Evolutionary conservation across 2,888 invertebrate genomes (phyloP).

Genomic region (Melieria picta): DNA sequence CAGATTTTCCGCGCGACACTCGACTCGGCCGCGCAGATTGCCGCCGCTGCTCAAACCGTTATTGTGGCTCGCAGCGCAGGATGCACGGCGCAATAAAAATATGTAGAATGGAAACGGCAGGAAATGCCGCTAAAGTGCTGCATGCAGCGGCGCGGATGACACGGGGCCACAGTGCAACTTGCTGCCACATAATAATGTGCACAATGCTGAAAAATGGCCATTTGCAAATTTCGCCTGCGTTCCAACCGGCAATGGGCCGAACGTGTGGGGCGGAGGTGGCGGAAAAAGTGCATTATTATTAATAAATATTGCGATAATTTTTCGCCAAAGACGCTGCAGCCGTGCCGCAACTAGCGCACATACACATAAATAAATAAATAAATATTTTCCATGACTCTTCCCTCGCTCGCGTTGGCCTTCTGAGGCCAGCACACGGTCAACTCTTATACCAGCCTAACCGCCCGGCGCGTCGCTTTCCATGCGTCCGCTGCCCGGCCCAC

Average conservation of each 20-base stretch:
- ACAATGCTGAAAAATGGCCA: background rate
- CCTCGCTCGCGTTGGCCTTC: background rate
- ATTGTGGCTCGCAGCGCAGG: too few species aligned
- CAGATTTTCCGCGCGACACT: too few species aligned
- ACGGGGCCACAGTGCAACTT: too few species aligned
- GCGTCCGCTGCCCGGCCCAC: background rate
- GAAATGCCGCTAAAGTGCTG: background rate
- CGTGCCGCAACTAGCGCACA: background rate
- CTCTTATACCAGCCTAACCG: too few species aligned
- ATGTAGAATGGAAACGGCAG: background rate
- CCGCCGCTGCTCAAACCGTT: too few species aligned
- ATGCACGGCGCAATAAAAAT: too few species aligned
- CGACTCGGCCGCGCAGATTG: too few species aligned
- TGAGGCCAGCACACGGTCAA: background rate
- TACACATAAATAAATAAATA: slow-evolving; percentile 29
- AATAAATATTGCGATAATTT: slow-evolving; percentile 11
- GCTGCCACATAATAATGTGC: too few species aligned
- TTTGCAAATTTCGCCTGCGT: slow-evolving; percentile 11
- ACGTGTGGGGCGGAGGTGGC: background rate
- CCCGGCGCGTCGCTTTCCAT: background rate
- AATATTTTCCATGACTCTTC: slow-evolving; percentile 37
- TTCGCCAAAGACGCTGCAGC: background rate
- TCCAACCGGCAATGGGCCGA: background rate
- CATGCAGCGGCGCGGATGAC: background rate
- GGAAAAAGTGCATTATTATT: slow-evolving; percentile 8